These are phyloP conservation scores for Cydia splendana DNA, from an alignment of 1,140 invertebrate genomes.

Conservation along the genomic window DNA sequence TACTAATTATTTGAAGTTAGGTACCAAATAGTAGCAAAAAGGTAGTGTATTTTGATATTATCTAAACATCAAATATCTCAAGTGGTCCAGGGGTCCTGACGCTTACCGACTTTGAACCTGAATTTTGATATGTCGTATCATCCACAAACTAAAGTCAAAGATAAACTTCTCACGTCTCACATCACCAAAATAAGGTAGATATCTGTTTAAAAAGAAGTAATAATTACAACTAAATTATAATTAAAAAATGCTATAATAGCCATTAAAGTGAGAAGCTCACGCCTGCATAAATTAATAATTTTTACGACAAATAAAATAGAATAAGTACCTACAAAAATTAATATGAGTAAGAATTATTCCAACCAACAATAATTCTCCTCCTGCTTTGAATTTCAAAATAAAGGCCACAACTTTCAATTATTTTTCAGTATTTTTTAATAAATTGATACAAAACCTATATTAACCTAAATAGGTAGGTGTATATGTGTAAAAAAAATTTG, in stretches of 20 bases:
- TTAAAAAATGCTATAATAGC: neutral
- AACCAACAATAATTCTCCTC: conserved; percentile 40
- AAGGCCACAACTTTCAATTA: neutral
- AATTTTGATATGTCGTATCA: conserved; percentile 8
- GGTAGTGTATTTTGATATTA: too few species aligned
- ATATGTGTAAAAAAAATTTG: neutral
- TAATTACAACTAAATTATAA: neutral
- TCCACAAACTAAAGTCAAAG: neutral
- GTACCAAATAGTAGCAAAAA: too few species aligned
- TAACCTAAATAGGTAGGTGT: neutral
- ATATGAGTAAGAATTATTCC: conserved; percentile 40
- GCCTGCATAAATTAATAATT: neutral
- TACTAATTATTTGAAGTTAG: too few species aligned
- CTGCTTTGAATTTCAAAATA: neutral
- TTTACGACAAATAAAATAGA: neutral
- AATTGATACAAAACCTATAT: neutral
- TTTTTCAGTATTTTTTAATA: neutral
- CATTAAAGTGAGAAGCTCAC: neutral
- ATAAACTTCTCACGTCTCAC: neutral
- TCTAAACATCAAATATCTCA: too few species aligned
- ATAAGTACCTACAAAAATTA: conserved; percentile 43
- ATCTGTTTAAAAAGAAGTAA: neutral
- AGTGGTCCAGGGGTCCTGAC: too few species aligned
- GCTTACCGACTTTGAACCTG: neutral
- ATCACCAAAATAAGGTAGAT: neutral